phyloP scores from a whole-genome alignment of 2,797 vertebrate genomes.

The Hirundo rustica region DNA sequence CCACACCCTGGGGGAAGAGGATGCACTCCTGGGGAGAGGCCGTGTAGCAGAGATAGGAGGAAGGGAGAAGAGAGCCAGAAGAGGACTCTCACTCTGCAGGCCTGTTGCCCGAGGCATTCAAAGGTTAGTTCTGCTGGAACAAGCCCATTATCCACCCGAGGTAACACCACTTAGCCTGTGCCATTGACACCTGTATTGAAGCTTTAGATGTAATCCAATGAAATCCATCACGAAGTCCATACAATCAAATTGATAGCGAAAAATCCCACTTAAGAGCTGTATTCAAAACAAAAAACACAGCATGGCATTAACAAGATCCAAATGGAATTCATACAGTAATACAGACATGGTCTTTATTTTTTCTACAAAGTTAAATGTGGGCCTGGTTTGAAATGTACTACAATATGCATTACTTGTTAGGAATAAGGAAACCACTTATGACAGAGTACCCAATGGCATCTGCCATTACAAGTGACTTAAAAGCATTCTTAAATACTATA shows the following conservation, averaged over 20 bases:
- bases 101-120: not conserved
- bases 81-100: not conserved
- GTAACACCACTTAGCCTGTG: not conserved
- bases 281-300: conserved; percentile 3
- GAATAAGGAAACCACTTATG: conserved; percentile 37
- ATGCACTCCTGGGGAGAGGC: not conserved
- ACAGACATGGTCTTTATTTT: not conserved
- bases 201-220: not conserved
- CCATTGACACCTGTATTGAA: not conserved
- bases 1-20: not conserved
- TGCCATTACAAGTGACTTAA: conserved; percentile 30
- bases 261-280: not conserved
- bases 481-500: conserved; percentile 48
- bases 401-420: not conserved
- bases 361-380: not conserved
- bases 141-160: not conserved
- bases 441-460: conserved; percentile 33
- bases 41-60: not conserved
- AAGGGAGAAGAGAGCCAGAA: not conserved
- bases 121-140: not conserved
- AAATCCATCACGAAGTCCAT: not conserved
- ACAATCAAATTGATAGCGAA: not conserved
- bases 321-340: not conserved
- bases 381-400: not conserved
- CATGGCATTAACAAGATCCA: conserved; percentile 19